Percentiles rank a stretch among this genome's conserved stretches.
Conservation (phyloP, 2,888 invertebrate genomes). For the Ischnura elegans region DNA sequence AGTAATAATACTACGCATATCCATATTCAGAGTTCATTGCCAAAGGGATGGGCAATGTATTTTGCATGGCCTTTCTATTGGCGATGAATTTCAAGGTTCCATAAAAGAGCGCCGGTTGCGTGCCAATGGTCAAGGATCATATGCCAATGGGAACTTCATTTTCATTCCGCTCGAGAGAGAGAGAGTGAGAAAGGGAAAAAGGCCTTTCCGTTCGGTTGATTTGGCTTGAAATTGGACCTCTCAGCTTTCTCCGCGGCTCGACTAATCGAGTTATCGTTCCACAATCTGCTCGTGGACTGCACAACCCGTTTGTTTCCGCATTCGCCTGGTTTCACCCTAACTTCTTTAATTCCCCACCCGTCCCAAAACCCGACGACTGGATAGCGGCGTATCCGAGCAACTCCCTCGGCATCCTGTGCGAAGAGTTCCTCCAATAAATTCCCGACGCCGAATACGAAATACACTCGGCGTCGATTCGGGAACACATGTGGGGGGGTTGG, state of each 20-base stretch:
- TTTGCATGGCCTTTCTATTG: no score
- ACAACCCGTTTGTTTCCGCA: constrained; percentile 29
- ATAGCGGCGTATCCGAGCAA: background rate
- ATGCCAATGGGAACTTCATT: background rate
- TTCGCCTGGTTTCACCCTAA: background rate
- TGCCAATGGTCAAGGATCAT: background rate
- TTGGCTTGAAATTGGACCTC: constrained; percentile 48
- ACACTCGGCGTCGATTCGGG: background rate
- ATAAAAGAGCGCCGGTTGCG: background rate
- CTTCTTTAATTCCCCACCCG: background rate
- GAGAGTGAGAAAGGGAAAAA: background rate
- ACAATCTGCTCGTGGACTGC: constrained; percentile 45
- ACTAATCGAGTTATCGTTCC: constrained; percentile 56
- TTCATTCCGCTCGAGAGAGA: background rate
- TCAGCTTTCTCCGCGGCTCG: constrained; percentile 26
- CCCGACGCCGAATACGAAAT: background rate
- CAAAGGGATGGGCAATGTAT: no score
- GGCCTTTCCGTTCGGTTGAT: constrained; percentile 8
- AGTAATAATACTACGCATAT: no score
- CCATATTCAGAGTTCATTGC: no score
- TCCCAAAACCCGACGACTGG: background rate
- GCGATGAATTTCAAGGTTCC: background rate
- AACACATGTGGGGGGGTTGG: background rate
- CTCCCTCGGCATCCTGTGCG: background rate
- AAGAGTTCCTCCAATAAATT: background rate